Percentiles rank a stretch among this genome's conserved stretches.
These are phyloP conservation scores for Ara ararauna DNA, from an alignment of 2,797 vertebrate species.

Conservation along the genomic window DNA sequence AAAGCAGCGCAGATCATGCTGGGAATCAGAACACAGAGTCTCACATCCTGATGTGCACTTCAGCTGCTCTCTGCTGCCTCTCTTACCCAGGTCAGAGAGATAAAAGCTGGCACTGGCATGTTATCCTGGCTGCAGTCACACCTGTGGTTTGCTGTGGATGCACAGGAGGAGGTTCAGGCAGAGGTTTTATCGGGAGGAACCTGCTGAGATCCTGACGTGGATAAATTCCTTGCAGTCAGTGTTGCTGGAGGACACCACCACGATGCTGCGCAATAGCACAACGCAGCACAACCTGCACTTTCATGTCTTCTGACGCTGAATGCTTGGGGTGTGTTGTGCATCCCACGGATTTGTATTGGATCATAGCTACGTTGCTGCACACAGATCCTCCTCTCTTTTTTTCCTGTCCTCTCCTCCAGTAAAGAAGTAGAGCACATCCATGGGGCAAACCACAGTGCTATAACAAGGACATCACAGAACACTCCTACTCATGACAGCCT, in stretches of 20 bases:
- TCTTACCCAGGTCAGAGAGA: rapidly evolving
- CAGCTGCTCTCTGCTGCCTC: background rate
- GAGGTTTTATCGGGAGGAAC: background rate
- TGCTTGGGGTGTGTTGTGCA: rapidly evolving
- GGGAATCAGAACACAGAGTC: rapidly evolving
- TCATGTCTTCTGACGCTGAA: background rate
- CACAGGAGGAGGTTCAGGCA: too few species aligned
- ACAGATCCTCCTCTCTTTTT: background rate
- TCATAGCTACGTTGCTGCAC: background rate
- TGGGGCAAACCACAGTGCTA: background rate
- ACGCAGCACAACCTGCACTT: background rate
- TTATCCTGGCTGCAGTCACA: background rate
- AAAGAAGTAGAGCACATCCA: background rate
- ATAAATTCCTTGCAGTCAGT: background rate
- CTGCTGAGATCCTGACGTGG: background rate
- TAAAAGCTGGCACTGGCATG: background rate
- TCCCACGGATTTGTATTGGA: background rate
- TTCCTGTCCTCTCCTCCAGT: background rate
- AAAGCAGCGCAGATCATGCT: rapidly evolving
- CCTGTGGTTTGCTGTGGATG: background rate
- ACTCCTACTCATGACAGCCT: background rate
- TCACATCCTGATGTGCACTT: background rate
- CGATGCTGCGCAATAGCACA: background rate
- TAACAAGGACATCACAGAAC: background rate
- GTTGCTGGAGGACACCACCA: background rate